These are phyloP conservation scores for Recurvirostra avosetta DNA, from an alignment of 2,113 vertebrate species.

Conservation along the genomic window DNA sequence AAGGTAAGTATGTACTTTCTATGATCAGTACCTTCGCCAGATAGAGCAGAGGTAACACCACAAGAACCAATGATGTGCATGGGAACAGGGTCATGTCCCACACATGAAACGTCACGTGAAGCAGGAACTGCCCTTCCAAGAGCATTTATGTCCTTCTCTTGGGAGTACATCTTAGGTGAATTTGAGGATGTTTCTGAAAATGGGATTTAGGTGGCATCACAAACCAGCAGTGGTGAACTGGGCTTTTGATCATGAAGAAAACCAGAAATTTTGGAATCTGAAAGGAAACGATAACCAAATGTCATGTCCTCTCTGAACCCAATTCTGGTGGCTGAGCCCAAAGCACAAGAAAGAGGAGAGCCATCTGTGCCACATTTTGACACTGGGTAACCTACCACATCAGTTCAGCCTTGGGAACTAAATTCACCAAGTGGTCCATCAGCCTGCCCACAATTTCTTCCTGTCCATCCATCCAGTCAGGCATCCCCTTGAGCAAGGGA, in stretches of 20 bases:
- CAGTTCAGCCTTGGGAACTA: background rate
- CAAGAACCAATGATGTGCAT: background rate
- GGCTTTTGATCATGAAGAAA: background rate
- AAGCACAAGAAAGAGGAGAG: background rate
- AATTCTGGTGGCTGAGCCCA: background rate
- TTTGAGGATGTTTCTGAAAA: background rate
- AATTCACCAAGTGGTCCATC: background rate
- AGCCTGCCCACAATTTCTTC: background rate
- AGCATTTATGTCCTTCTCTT: background rate
- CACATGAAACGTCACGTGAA: rapidly evolving
- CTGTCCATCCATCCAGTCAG: background rate
- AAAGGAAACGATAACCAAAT: background rate
- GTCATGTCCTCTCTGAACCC: background rate
- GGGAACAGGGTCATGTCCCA: background rate
- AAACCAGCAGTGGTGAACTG: background rate
- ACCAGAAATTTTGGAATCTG: background rate
- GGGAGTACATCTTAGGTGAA: background rate
- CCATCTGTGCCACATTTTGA: background rate
- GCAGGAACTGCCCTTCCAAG: background rate
- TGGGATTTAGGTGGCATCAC: background rate
- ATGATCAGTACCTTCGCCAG: background rate
- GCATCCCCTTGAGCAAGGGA: background rate
- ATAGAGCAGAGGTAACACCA: background rate
- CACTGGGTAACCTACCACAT: background rate
- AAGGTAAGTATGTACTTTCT: background rate